Conservation (phyloP, 2,797 vertebrate genomes). For the Tapera naevia region DNA sequence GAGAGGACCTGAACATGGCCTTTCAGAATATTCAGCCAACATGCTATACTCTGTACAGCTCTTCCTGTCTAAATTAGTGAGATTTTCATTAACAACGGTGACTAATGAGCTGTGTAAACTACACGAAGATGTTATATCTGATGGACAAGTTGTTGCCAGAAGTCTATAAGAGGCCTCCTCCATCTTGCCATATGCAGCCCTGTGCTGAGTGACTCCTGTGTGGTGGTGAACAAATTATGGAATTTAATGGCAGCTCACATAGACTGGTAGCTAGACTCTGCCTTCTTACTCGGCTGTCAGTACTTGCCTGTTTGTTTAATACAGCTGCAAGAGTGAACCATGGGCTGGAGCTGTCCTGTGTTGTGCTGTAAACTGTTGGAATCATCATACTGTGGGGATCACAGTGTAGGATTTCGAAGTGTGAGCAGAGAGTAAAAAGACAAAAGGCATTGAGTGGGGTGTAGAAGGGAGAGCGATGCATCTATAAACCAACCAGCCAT, state of each 20-base stretch:
- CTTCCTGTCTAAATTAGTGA: not conserved
- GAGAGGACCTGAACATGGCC: not conserved
- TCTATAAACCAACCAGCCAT: not conserved
- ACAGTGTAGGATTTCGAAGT: not conserved
- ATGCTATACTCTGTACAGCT: not conserved
- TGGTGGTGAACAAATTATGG: fast-evolving
- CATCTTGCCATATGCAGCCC: fast-evolving
- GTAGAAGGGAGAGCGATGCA: not conserved
- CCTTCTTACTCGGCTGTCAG: not conserved
- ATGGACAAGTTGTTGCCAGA: not conserved
- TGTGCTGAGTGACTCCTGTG: not conserved
- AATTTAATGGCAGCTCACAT: fast-evolving
- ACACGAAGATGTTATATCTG: not conserved
- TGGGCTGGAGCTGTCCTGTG: fast-evolving
- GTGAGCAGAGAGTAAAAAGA: not conserved
- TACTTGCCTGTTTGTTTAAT: not conserved
- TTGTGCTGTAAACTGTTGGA: not conserved
- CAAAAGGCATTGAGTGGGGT: not conserved
- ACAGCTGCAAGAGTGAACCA: not conserved
- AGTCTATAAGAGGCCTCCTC: not conserved
- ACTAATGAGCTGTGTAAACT: not conserved
- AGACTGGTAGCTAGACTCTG: not conserved
- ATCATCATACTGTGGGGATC: not conserved
- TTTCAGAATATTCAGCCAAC: not conserved
- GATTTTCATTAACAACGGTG: not conserved